These are phyloP conservation scores for Mobula birostris DNA, from an alignment of 2,113 vertebrate species.

Conservation along the genomic window DNA sequence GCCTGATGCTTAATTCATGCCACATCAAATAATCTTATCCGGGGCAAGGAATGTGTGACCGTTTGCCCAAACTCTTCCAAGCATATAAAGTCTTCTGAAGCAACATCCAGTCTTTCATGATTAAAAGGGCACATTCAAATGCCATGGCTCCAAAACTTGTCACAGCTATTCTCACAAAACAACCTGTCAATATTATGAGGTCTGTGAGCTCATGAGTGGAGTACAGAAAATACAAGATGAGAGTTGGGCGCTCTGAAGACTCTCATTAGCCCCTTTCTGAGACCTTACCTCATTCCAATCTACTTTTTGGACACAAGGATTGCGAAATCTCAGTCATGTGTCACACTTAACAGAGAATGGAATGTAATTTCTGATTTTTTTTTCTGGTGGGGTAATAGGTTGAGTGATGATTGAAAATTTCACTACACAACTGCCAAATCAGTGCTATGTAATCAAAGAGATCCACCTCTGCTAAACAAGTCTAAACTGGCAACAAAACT, in stretches of 20 bases:
- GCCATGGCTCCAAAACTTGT: background rate
- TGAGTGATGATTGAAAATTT: background rate
- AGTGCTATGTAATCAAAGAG: background rate
- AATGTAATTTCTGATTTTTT: background rate
- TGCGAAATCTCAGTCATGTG: background rate
- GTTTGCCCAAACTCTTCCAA: background rate
- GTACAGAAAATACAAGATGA: background rate
- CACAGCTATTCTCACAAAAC: background rate
- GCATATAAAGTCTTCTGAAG: background rate
- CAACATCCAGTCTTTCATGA: background rate
- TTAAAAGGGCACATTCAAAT: too few species aligned
- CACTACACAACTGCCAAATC: background rate
- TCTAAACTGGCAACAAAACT: background rate
- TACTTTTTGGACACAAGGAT: background rate
- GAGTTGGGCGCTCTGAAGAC: background rate
- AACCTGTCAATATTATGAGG: background rate
- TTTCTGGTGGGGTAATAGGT: background rate
- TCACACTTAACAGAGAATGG: background rate
- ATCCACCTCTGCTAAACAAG: background rate
- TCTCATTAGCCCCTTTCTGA: background rate
- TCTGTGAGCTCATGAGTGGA: background rate
- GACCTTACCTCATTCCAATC: background rate
- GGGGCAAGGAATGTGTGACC: background rate
- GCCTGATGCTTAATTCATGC: background rate
- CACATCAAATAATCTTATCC: background rate